phyloP scores from a whole-genome alignment of 2,888 invertebrate genomes.

The Arge pagana region DNA sequence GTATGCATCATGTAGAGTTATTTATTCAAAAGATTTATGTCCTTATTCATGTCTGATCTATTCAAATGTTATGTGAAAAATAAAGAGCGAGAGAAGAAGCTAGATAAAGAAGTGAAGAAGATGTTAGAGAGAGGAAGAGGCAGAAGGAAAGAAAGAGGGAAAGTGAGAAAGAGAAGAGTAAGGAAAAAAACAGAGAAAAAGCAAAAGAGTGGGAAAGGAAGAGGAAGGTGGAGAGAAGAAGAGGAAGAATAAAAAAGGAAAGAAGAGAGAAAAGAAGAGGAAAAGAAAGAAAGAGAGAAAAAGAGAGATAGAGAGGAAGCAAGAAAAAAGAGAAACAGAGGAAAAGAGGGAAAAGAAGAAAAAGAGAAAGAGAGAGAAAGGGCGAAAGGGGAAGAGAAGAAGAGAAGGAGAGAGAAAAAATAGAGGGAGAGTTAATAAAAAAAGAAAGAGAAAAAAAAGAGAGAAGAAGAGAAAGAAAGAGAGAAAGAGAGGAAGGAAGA shows the following conservation, averaged over 20 bases:
- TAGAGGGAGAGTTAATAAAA: slow-evolving; percentile 23
- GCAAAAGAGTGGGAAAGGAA: background rate
- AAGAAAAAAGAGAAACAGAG: background rate
- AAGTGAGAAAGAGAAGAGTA: background rate
- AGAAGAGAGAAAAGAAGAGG: no score
- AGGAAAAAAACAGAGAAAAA: background rate
- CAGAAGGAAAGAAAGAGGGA: background rate
- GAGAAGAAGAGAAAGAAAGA: background rate
- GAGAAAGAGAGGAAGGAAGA: background rate
- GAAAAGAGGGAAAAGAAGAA: slow-evolving; percentile 1
- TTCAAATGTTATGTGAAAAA: no score
- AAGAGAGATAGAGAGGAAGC: background rate
- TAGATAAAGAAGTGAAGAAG: no score
- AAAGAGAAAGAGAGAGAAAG: slow-evolving; percentile 3
- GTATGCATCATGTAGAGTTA: no score
- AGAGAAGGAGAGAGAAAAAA: slow-evolving; percentile 14
- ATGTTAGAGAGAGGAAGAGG: no score
- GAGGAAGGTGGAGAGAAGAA: no score
- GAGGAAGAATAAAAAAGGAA: no score
- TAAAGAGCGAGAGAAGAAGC: no score
- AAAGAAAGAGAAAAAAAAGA: slow-evolving; percentile 15
- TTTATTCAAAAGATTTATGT: no score
- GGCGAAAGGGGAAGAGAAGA: slow-evolving; percentile 16
- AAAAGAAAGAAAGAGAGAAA: no score
- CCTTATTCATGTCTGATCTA: no score